Evolutionary conservation across 2,888 invertebrate genomes (phyloP), one percentile per base, ranked within the genome.

Genomic region (Linnaemya vulpina): DNA sequence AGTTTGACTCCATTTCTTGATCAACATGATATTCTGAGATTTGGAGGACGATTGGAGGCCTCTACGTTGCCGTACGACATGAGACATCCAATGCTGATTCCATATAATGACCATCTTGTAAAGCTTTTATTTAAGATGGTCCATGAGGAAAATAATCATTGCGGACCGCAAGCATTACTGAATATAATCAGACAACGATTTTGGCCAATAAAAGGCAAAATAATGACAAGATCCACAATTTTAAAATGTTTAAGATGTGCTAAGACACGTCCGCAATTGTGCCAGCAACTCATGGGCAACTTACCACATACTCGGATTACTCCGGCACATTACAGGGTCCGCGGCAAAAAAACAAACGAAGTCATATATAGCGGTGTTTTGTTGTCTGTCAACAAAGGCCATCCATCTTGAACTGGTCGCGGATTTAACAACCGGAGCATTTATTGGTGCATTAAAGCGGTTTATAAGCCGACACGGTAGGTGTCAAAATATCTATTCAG

Each of bases 291-390:
- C 11, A 40, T 40, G 40, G 40, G 40, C 40, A 40, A 40, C 11
- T 11, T 40, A 11, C 40, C 40, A 13, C 40, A 11, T 1, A 40
- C 40, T 40, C 10, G 11, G 11, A 11, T 40, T 40, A 40, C 40
- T 40, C 4, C 8, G 38, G 58, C 38, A 43, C 55, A 38, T 40
- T 43, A 71, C 43, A 38, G 38, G 43, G 25, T 58, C 71, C 58
- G 58, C 55, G 55, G 55, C 40, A n/a, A 43, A 13, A 43, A 13
- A 10, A 10, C 10, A 8, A 40, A 40, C 38, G 1, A 40, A n/a
- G n/a, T n/a, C n/a, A n/a, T n/a, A n/a, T n/a, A n/a, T n/a, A n/a
- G 35, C 35, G 9, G 35, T 35, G 9, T 35, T 35, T 35, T 35
- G 35, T 9, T 35, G 35, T 35, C 9, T 35, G 5, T 7, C 35